A percentile compares a stretch with the other conserved stretches of the same genome.
phyloP scores from a whole-genome alignment of 2,888 invertebrate species.

The Callosobruchus maculatus region DNA sequence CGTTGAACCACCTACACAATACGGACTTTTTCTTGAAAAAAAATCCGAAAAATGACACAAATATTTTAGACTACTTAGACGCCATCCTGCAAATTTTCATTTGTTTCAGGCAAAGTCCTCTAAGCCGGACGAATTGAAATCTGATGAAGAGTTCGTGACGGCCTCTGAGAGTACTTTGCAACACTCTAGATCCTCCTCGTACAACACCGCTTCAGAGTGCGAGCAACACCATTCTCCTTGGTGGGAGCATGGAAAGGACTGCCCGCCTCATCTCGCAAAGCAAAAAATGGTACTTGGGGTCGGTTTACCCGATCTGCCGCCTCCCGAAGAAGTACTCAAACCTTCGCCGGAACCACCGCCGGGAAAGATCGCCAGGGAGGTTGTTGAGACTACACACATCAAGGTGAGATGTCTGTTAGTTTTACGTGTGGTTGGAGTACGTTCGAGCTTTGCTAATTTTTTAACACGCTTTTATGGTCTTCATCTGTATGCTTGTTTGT shows the following conservation, averaged over 20 bases:
- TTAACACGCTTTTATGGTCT: no score
- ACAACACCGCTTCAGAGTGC: slow-evolving; percentile 65
- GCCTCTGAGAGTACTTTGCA: slow-evolving; percentile 67
- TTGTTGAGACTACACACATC: slow-evolving; percentile 53
- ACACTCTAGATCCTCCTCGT: slow-evolving; percentile 65
- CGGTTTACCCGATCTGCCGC: slow-evolving; percentile 45
- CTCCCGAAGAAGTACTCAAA: slow-evolving; percentile 40
- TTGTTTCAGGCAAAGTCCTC: slow-evolving; percentile 22
- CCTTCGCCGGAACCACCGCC: slow-evolving; percentile 47
- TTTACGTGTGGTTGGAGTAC: no score
- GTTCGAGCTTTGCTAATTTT: no score
- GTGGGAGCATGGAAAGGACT: slow-evolving; percentile 55
- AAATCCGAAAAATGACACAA: no score
- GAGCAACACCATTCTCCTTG: slow-evolving; percentile 56
- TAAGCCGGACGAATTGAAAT: slow-evolving; percentile 51
- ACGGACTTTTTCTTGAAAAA: no score
- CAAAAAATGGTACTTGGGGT: slow-evolving; percentile 50
- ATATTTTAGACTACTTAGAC: no score
- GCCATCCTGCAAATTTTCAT: no score
- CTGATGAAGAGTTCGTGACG: slow-evolving; percentile 63
- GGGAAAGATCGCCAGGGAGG: slow-evolving; percentile 52
- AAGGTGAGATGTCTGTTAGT: slow-evolving; percentile 46
- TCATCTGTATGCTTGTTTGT: no score
- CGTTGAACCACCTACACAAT: no score
- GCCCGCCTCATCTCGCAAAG: slow-evolving; percentile 40